These are phyloP conservation scores for Drosophila triauraria DNA, from an alignment of 1,140 invertebrate genomes.

Conservation along the genomic window DNA sequence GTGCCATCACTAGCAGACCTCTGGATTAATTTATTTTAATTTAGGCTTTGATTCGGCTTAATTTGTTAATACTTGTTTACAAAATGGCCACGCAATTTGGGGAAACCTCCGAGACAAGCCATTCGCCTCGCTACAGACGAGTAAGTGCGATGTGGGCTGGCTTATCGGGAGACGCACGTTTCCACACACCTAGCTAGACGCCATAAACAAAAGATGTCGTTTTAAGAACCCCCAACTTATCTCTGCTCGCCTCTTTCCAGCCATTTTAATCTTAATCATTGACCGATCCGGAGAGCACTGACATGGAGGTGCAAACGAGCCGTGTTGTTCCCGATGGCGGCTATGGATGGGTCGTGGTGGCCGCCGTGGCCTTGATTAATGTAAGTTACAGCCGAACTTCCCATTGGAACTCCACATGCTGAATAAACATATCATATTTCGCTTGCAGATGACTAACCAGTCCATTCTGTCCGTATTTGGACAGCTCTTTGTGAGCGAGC, in stretches of 20 bases:
- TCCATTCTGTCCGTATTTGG: constrained; percentile 90
- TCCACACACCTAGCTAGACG: constrained; percentile 4
- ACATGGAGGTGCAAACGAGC: constrained; percentile 53
- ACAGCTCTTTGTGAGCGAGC: constrained; percentile 88
- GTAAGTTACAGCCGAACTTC: constrained; percentile 85
- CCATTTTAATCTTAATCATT: constrained; percentile 6
- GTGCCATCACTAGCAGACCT: constrained; percentile 27
- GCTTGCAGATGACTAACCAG: constrained; percentile 89
- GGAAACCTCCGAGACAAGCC: constrained; percentile 20
- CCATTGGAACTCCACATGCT: background rate
- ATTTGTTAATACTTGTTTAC: constrained; percentile 50
- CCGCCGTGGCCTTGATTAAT: constrained; percentile 88
- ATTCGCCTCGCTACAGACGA: constrained; percentile 13
- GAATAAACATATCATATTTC: background rate
- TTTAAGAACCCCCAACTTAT: constrained; percentile 25
- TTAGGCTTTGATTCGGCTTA: constrained; percentile 61
- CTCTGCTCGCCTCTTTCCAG: constrained; percentile 21
- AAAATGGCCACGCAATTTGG: constrained; percentile 27
- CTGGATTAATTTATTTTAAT: constrained; percentile 58
- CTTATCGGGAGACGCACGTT: constrained; percentile 27
- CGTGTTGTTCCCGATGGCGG: constrained; percentile 87
- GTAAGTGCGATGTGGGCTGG: constrained; percentile 15
- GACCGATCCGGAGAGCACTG: constrained; percentile 1
- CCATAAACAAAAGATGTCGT: constrained; percentile 37
- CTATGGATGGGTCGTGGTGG: constrained; percentile 89